Evolutionary conservation across 2,797 vertebrate genomes (phyloP).

Genomic region (Tamandua tetradactyla): DNA sequence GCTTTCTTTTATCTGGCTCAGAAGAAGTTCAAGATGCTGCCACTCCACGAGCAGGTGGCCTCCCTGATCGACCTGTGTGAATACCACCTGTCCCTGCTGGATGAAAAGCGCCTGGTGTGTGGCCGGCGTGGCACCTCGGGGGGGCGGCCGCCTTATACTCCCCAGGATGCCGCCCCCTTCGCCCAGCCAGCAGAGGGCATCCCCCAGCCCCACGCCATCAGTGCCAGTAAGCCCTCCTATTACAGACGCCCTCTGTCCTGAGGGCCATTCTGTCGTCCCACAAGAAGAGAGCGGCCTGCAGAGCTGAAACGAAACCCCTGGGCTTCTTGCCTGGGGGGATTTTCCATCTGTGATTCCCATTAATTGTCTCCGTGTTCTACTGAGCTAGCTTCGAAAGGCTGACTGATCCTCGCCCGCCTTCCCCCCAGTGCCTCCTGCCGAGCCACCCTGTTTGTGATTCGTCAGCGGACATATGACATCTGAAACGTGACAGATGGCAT

Average conservation of each 20-base stretch:
- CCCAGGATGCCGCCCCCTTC: not conserved
- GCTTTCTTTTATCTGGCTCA: slow-evolving; percentile 94
- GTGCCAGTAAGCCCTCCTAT: slow-evolving; percentile 69
- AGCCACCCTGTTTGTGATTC: not conserved
- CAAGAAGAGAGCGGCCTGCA: not conserved
- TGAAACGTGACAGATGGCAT: not conserved
- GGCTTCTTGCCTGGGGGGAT: not conserved
- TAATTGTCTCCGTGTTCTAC: not conserved
- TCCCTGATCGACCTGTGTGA: slow-evolving; percentile 92
- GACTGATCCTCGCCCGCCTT: not conserved
- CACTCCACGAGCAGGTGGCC: slow-evolving; percentile 89
- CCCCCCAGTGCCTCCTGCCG: not conserved
- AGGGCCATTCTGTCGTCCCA: not conserved
- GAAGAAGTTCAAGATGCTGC: slow-evolving; percentile 90
- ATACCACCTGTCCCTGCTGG: slow-evolving; percentile 88
- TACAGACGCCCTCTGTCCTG: slow-evolving; percentile 80
- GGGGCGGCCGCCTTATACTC: not conserved
- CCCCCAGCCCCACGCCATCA: slow-evolving; percentile 33
- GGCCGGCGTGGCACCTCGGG: slow-evolving; percentile 57
- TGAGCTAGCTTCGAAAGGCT: not conserved
- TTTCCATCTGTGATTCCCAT: fast-evolving
- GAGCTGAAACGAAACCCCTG: not conserved
- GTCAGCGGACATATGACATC: slow-evolving; percentile 25
- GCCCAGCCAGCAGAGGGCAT: not conserved
- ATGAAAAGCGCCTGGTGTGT: slow-evolving; percentile 87